phyloP scores from a whole-genome alignment of 1,140 invertebrate species.

The Pseudoatta argentina region DNA sequence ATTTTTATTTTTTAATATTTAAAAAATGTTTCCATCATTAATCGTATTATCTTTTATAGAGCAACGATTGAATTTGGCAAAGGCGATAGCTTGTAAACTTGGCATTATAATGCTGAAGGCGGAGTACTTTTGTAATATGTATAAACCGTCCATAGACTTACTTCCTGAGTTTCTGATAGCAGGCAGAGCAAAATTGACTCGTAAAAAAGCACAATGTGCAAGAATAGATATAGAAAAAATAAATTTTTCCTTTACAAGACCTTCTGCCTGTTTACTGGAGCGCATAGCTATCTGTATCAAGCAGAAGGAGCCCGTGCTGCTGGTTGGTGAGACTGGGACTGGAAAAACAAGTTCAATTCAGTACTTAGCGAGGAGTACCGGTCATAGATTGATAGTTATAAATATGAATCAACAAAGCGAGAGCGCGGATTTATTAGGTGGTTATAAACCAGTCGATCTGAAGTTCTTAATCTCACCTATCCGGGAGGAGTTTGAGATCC shows the following conservation, averaged over 20 bases:
- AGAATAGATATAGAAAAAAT: slow-evolving; percentile 80
- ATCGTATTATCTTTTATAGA: slow-evolving; percentile 79
- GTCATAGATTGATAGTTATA: slow-evolving; percentile 96
- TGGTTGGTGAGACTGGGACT: slow-evolving; percentile 99
- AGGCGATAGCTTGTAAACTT: slow-evolving; percentile 92
- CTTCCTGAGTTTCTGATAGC: slow-evolving; percentile 85
- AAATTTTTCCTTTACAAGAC: slow-evolving; percentile 93
- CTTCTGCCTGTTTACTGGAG: slow-evolving; percentile 94
- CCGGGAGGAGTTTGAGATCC: slow-evolving; percentile 93
- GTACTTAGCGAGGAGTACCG: slow-evolving; percentile 94
- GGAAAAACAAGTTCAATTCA: slow-evolving; percentile 99
- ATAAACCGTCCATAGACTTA: slow-evolving; percentile 92
- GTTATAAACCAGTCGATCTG: slow-evolving; percentile 98
- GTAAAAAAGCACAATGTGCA: slow-evolving; percentile 69
- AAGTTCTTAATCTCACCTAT: slow-evolving; percentile 94
- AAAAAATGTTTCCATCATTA: slow-evolving; percentile 18
- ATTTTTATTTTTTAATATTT: slow-evolving; percentile 2
- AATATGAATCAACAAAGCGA: slow-evolving; percentile 99
- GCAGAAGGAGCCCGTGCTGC: slow-evolving; percentile 95
- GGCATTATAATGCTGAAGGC: slow-evolving; percentile 94
- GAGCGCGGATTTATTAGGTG: slow-evolving; percentile 97
- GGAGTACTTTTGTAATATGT: slow-evolving; percentile 92
- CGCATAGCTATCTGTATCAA: slow-evolving; percentile 93
- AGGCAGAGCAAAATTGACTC: slow-evolving; percentile 87
- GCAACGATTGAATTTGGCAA: slow-evolving; percentile 89